Base-by-base conservation (phyloP, 37 sponge, comb jelly and placozoan species). In the Haliclona indistincta region DNA sequence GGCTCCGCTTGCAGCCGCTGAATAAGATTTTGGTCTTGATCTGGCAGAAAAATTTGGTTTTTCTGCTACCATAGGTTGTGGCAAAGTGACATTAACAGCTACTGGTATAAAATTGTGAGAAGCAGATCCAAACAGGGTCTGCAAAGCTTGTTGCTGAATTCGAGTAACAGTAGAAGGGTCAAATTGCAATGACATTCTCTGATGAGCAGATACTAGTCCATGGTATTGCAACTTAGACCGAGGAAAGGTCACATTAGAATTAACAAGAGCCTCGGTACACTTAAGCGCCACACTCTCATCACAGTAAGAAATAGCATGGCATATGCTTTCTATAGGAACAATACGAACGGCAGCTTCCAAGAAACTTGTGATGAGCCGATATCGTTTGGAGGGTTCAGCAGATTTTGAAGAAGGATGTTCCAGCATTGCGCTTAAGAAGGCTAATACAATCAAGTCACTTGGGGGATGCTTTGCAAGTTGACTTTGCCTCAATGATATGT, bases 261-360 rank as follows among this genome's bases (percentile, higher is more conserved):
- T 29, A 5, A 71, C n/a, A 7, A 86, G 45, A n/a, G 86, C 86
- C 49, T 79, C 74, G 19, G 75, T 51, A 65, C 86, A 86, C 38
- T 79, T 60, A 0, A 63, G 36, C 6, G 69, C 74, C 43, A 63
- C 67, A 26, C 67, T 62, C 43, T 79, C 29, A 51, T 71, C 68
- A 20, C 33, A 28, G 32, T 79, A 43, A 0, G 52, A 68, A 44
- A 86, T 68, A 11, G 86, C 80, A 79, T 75, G 49, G 4, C 73
- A 79, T 36, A 86, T 72, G 37, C 86, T 86, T 68, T 86, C 86
- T 29, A 86, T 8, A 0, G 86, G 86, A 66, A 86, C 86, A 43
- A 86, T 43, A 32, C 73, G 64, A 15, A 79, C 86, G 6, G 75
- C 80, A 58, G 73, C 63, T 56, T 86, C 86, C 17, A 86, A 67